Percentiles rank a stretch among this genome's conserved stretches.
Conservation (phyloP, 2,113 vertebrate genomes). For the Alethe diademata region DNA sequence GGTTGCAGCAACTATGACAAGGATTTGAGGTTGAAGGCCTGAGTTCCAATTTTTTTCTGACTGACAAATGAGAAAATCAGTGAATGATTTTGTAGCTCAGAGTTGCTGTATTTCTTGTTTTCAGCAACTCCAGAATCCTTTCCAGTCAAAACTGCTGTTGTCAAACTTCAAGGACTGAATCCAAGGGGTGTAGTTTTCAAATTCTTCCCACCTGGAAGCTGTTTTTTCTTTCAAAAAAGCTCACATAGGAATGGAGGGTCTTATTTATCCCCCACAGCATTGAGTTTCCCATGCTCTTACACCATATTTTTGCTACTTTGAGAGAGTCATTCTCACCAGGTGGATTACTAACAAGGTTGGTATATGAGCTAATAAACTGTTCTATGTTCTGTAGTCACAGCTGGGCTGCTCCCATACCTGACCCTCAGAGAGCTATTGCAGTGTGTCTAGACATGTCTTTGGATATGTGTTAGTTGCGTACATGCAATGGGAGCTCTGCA, state of each 20-base stretch:
- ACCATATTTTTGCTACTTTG: not conserved
- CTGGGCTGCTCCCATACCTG: not conserved
- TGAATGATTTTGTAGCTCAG: not conserved
- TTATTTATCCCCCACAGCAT: not conserved
- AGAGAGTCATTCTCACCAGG: not conserved
- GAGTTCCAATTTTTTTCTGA: not conserved
- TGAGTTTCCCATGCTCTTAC: not conserved
- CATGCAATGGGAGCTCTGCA: not conserved
- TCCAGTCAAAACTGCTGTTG: too few species aligned
- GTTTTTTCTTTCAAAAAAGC: not conserved
- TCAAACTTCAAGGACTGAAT: not conserved
- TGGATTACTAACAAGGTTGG: not conserved
- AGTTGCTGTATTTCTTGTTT: not conserved
- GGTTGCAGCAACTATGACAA: not conserved
- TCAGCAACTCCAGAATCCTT: too few species aligned
- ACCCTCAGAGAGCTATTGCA: not conserved
- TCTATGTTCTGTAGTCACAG: not conserved
- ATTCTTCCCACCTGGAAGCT: not conserved
- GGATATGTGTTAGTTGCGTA: not conserved
- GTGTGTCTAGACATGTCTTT: not conserved
- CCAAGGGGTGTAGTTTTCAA: not conserved
- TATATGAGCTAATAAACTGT: not conserved
- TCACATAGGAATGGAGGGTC: not conserved
- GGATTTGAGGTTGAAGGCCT: not conserved
- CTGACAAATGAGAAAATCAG: not conserved